Evolutionary conservation across 2,797 vertebrate genomes (phyloP).

Genomic region (Falco biarmicus): DNA sequence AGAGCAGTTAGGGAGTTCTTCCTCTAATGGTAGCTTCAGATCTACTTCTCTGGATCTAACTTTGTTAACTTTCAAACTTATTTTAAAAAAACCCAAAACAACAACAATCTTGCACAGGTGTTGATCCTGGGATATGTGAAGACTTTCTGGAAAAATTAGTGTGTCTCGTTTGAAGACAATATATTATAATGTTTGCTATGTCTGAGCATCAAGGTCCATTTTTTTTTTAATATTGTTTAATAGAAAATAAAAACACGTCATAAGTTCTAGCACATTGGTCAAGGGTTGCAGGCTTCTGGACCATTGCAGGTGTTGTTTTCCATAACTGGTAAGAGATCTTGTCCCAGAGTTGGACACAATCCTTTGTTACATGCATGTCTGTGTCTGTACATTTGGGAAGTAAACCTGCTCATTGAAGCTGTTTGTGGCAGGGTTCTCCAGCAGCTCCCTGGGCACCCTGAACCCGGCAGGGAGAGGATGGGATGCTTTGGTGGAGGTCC

Average conservation of each 20-base stretch:
- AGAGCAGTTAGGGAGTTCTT: slow-evolving; percentile 20
- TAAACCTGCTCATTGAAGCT: background rate
- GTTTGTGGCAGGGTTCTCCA: background rate
- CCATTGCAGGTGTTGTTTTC: background rate
- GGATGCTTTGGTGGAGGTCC: background rate
- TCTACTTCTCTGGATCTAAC: background rate
- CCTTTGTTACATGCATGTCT: rapidly evolving
- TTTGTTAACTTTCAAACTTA: background rate
- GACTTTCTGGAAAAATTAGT: background rate
- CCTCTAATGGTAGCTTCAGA: background rate
- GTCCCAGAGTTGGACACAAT: background rate
- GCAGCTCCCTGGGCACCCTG: rapidly evolving
- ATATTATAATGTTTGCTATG: background rate
- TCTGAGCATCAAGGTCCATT: background rate
- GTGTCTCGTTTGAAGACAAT: background rate
- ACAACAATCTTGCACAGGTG: background rate
- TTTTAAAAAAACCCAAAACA: background rate
- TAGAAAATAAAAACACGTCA: rapidly evolving
- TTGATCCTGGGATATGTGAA: background rate
- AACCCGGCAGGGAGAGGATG: background rate
- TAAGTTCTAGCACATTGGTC: background rate
- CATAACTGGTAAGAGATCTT: background rate
- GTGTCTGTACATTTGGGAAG: rapidly evolving
- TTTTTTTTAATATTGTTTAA: background rate
- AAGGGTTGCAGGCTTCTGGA: background rate